Conservation (phyloP, 30 jellyfish, hydroid and myxozoan genomes). For the Hydractinia echinata region DNA sequence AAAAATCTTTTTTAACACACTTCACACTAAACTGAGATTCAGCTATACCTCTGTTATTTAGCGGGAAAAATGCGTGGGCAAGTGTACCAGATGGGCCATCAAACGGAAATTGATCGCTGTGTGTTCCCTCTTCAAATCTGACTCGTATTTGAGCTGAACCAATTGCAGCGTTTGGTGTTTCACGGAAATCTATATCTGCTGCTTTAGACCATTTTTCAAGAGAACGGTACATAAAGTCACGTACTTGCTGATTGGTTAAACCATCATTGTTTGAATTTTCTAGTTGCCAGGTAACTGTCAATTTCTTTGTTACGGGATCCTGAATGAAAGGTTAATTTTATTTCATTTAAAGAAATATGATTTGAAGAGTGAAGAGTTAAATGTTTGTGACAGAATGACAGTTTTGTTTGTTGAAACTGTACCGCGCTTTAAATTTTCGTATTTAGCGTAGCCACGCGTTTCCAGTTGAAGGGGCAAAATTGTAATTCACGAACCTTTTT, state of each 20-base stretch:
- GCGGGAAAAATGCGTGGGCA: constrained; percentile 92
- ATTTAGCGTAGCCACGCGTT: too few relatives aligned
- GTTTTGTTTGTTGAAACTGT: too few relatives aligned
- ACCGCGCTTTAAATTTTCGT: too few relatives aligned
- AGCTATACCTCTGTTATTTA: constrained; percentile 33
- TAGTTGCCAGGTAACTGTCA: constrained; percentile 68
- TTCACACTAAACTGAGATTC: neutral
- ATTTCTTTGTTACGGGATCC: neutral
- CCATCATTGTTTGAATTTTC: constrained; percentile 79
- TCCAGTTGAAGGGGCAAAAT: too few relatives aligned
- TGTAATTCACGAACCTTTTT: too few relatives aligned
- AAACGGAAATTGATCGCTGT: constrained; percentile 58
- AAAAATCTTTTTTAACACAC: neutral
- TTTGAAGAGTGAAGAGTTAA: neutral
- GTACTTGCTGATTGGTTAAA: constrained; percentile 45
- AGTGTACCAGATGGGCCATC: constrained; percentile 90
- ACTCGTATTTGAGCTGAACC: constrained; percentile 58
- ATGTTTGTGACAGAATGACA: neutral
- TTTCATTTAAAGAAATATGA: neutral
- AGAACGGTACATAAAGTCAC: constrained; percentile 51
- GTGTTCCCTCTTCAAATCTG: constrained; percentile 51
- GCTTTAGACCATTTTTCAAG: constrained; percentile 67
- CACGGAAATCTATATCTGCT: constrained; percentile 56
- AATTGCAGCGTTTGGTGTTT: constrained; percentile 36
- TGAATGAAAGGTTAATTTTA: neutral